Evolutionary conservation across 2,113 vertebrate genomes (phyloP).

Genomic region (Axis porcinus): DNA sequence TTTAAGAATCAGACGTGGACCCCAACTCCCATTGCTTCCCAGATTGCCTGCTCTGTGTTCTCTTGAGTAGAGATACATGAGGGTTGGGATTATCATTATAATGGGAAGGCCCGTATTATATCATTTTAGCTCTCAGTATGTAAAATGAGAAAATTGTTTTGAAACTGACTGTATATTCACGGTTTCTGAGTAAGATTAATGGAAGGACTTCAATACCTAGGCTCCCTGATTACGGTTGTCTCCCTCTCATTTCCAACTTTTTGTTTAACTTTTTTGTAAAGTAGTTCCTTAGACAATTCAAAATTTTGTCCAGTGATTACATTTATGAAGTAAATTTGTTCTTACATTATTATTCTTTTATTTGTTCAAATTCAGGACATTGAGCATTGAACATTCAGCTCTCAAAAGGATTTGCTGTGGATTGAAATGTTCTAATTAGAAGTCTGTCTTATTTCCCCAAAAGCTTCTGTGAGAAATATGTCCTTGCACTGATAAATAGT

Average conservation of each 20-base stretch:
- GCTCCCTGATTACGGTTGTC: background rate
- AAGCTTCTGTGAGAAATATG: constrained; percentile 39
- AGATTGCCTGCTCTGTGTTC: constrained; percentile 1
- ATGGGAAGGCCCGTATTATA: background rate
- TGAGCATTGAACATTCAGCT: constrained; percentile 48
- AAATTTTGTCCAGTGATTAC: constrained; percentile 29
- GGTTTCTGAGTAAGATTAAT: constrained; percentile 39
- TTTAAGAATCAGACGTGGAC: background rate
- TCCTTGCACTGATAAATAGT: constrained; percentile 19
- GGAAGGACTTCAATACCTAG: background rate
- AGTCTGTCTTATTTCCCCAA: constrained; percentile 52
- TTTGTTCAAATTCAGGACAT: constrained; percentile 48
- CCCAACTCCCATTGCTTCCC: background rate
- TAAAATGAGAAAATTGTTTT: constrained; percentile 33
- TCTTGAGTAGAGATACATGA: background rate
- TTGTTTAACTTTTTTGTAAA: constrained; percentile 28
- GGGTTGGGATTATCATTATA: background rate
- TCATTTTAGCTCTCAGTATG: background rate
- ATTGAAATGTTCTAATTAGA: constrained; percentile 52
- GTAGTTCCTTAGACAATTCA: background rate
- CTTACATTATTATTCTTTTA: constrained; percentile 23
- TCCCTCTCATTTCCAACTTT: background rate
- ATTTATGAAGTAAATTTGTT: constrained; percentile 47
- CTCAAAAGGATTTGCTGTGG: constrained; percentile 60
- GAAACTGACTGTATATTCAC: background rate